Percentiles rank a stretch among this genome's conserved stretches.
Conservation (phyloP, 2,888 invertebrate genomes). For the Spilarctia lutea region DNA sequence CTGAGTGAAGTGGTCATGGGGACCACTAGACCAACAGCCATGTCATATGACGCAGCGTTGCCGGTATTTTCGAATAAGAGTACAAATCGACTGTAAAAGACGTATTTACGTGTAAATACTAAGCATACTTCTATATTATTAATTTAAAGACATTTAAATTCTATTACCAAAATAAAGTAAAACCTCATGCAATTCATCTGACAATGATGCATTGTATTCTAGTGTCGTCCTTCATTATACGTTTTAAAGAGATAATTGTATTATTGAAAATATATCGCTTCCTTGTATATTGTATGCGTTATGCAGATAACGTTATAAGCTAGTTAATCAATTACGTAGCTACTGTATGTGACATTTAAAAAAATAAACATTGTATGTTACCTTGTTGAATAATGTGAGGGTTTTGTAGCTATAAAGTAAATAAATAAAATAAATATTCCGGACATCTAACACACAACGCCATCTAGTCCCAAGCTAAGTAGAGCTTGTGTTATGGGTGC, state of each 20-base stretch:
- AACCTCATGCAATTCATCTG: neutral
- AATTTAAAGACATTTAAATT: neutral
- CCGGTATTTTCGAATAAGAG: too few species aligned
- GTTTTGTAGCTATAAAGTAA: neutral
- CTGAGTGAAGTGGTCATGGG: too few species aligned
- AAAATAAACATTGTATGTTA: neutral
- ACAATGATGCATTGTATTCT: neutral
- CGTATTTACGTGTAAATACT: neutral
- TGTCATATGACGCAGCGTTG: too few species aligned
- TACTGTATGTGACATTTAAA: neutral
- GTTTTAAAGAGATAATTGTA: slow-evolving; percentile 1
- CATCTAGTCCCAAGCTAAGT: too few species aligned
- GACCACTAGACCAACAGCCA: too few species aligned
- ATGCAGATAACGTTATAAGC: neutral
- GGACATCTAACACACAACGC: too few species aligned
- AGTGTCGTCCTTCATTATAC: neutral
- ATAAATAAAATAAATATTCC: too few species aligned
- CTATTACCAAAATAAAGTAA: neutral
- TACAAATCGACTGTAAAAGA: neutral
- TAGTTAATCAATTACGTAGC: neutral
- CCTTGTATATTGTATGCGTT: neutral
- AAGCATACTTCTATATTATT: neutral
- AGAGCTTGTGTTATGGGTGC: too few species aligned
- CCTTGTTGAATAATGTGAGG: neutral
- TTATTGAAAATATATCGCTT: neutral